Evolutionary conservation across 2,797 vertebrate species (phyloP), one percentile per base, ranked within the genome.

Genomic region (Cetoscarus ocellatus): DNA sequence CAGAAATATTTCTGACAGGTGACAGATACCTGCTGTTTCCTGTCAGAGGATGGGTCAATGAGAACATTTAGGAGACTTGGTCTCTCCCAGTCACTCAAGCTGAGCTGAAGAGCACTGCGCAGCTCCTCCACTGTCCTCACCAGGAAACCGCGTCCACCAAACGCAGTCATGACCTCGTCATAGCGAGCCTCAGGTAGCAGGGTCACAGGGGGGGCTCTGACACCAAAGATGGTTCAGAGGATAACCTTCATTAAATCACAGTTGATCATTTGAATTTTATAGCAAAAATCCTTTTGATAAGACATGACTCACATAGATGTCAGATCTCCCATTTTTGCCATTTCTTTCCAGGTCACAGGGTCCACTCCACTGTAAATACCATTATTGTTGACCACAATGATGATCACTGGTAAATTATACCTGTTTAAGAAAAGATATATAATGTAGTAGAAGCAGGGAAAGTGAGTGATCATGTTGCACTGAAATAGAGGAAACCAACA

Each of bases 301-400:
- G 10, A 3, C 10, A 38, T 14, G 18, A 91, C 94, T 96, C 86
- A 99, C 98, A 94, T 57, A 14, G 82, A 77, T 52, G 94, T 88
- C 84, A 96, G 90, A 77, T 98, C 96, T 76, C 95, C 96, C 91
- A 92, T 90, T 78, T 95, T 93, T 60, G 92, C 69, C 90, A 96
- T 92, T 82, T 94, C 91, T 65, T 93, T 94, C 98, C 98, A 99
- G 0, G 94, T 90, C 47, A 95, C 91, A 61, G 84, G 52, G 91
- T 97, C 94, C 51, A 99, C 75, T 58, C 98, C 98, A 58, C 94
- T 96, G 88, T 99, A 99, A 88, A 99, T 99, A 6, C 98, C 98
- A 60, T 98, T 99, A 86, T 99, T 99, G 85, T 99, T 99, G n/a
- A 99, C 94, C 40, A 99, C 67, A 0, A 99, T 96, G 82, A 99